phyloP scores from a whole-genome alignment of 2,888 invertebrate species.

The Coronaproctus castanopsis region DNA sequence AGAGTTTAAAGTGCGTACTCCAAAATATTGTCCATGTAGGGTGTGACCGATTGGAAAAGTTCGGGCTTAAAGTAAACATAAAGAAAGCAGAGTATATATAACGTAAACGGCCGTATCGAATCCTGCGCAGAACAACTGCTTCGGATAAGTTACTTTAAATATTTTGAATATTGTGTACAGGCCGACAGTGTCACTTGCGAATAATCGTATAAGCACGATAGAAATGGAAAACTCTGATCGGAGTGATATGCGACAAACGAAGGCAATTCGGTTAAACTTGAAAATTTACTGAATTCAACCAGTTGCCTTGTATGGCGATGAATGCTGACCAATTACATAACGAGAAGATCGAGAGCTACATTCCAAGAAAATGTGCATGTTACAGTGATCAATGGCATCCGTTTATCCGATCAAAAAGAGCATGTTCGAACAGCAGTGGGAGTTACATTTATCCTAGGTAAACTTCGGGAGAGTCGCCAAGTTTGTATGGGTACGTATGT shows the following conservation, averaged over 20 bases:
- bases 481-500: too few relatives aligned
- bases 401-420: background rate
- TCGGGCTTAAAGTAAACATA: background rate
- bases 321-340: background rate
- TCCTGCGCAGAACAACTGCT: background rate
- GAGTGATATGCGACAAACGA: background rate
- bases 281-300: background rate
- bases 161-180: background rate
- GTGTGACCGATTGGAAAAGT: background rate
- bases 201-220: background rate
- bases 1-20: background rate
- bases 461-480: too few relatives aligned
- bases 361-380: background rate
- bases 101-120: background rate
- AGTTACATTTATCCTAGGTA: too few relatives aligned
- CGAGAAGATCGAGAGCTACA: background rate
- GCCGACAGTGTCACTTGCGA: background rate
- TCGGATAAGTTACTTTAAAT: background rate
- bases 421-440: too few relatives aligned
- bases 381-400: background rate
- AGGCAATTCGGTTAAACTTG: background rate
- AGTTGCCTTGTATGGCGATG: background rate
- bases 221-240: background rate
- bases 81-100: background rate
- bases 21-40: background rate